phyloP scores from a whole-genome alignment of 37 sponge, comb jelly and placozoan species.

The Hexactinellida sp. region DNA sequence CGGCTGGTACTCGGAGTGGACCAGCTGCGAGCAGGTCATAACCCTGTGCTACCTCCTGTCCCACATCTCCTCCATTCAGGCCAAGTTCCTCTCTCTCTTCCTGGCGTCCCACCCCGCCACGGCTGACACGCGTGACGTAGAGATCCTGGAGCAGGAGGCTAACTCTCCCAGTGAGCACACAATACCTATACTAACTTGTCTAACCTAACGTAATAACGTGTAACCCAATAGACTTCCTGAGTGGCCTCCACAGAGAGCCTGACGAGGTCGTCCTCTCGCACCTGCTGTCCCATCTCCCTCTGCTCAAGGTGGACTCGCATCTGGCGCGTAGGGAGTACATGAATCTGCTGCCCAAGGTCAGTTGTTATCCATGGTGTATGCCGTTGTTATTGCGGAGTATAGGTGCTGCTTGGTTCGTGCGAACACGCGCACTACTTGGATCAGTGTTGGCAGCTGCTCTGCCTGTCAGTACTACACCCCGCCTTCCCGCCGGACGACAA shows the following conservation, averaged over 20 bases:
- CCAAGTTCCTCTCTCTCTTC: conserved; percentile 62
- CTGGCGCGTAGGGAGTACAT: conserved; percentile 64
- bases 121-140: conserved; percentile 34
- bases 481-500: conserved; percentile 74
- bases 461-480: conserved; percentile 74
- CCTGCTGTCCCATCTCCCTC: conserved; percentile 50
- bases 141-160: conserved; percentile 52
- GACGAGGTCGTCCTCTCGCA: conserved; percentile 44
- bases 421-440: conserved; percentile 53
- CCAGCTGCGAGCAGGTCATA: conserved; percentile 78
- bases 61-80: conserved; percentile 58
- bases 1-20: conserved; percentile 77
- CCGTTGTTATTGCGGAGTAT: background rate
- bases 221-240: conserved; percentile 39
- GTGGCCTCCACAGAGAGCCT: conserved; percentile 35
- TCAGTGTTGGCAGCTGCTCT: conserved; percentile 75
- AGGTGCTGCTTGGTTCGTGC: conserved; percentile 42
- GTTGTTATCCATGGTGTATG: background rate
- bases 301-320: conserved; percentile 57
- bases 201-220: background rate
- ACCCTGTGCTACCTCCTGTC: conserved; percentile 68
- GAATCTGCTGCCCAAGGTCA: conserved; percentile 57
- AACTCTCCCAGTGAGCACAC: conserved; percentile 54
- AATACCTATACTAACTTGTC: background rate
- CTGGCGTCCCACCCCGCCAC: conserved; percentile 48